These are phyloP conservation scores for Acleris emargana DNA, from an alignment of 2,888 invertebrate genomes.

Conservation along the genomic window DNA sequence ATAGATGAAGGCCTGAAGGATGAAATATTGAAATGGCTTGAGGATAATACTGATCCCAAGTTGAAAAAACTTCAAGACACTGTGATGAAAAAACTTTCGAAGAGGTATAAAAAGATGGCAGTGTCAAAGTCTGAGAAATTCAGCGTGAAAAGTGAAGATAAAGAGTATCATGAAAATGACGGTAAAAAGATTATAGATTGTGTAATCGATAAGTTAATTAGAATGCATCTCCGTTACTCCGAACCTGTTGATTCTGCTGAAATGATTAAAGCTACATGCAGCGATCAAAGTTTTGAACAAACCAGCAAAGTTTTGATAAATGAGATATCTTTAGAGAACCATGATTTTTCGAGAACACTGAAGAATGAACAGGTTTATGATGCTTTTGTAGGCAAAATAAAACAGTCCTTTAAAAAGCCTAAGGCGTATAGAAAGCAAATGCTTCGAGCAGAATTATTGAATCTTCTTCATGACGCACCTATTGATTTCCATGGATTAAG, in stretches of 20 bases:
- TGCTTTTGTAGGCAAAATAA: constrained; percentile 45
- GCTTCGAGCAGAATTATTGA: constrained; percentile 42
- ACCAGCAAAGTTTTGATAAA: constrained; percentile 53
- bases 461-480: constrained; percentile 51
- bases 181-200: constrained; percentile 1
- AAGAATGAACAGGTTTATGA: constrained; percentile 45
- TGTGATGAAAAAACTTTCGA: constrained; percentile 37
- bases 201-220: constrained; percentile 5
- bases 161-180: constrained; percentile 2
- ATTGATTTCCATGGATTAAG: constrained; percentile 43
- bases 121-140: background rate
- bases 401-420: constrained; percentile 42
- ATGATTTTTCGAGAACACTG: constrained; percentile 40
- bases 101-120: constrained; percentile 27
- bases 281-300: constrained; percentile 42
- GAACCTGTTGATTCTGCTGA: background rate
- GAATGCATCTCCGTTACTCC: background rate
- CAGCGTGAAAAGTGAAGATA: background rate
- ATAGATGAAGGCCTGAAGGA: constrained; percentile 42
- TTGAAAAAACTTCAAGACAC: constrained; percentile 33
- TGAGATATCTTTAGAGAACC: constrained; percentile 46
- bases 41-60: constrained; percentile 44
- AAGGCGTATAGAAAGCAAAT: constrained; percentile 39
- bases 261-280: constrained; percentile 34
- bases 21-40: constrained; percentile 47